Evolutionary conservation across 2,888 invertebrate genomes (phyloP).

Genomic region (Caenorhabditis wallacei): DNA sequence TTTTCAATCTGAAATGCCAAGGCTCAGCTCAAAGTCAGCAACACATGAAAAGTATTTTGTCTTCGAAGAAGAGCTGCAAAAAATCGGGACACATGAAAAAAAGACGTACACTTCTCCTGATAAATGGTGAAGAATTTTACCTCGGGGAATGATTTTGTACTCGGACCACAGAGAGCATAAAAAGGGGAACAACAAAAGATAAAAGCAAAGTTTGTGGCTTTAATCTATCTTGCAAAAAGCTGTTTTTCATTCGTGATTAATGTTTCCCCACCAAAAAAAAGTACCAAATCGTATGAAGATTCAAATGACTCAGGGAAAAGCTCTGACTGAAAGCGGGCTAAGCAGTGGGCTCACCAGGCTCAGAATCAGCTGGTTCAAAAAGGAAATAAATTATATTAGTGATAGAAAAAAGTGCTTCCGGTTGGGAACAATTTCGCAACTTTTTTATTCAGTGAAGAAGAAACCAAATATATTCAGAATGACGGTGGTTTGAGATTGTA

Average conservation of each 20-base stretch:
- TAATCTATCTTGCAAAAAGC: slow-evolving; percentile 34
- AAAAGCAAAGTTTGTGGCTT: slow-evolving; percentile 24
- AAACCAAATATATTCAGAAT: slow-evolving; percentile 19
- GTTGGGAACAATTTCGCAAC: slow-evolving; percentile 9
- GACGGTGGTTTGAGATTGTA: slow-evolving; percentile 50
- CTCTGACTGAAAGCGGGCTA: not conserved
- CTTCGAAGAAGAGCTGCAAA: slow-evolving; percentile 17
- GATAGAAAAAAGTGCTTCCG: slow-evolving; percentile 6
- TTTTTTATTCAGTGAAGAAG: slow-evolving; percentile 21
- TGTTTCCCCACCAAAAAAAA: slow-evolving; percentile 3
- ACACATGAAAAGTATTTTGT: slow-evolving; percentile 26
- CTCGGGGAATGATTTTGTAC: slow-evolving; percentile 64
- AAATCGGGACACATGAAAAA: slow-evolving; percentile 14
- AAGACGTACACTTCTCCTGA: slow-evolving; percentile 45
- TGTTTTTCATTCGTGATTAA: slow-evolving; percentile 40
- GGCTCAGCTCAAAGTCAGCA: slow-evolving; percentile 8
- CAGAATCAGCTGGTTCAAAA: not conserved
- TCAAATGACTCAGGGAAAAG: slow-evolving; percentile 13
- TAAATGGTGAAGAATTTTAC: slow-evolving; percentile 64
- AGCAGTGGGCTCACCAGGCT: not conserved
- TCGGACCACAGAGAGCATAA: slow-evolving; percentile 54
- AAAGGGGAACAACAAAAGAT: slow-evolving; percentile 9
- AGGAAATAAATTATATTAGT: not conserved
- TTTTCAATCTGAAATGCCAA: slow-evolving; percentile 20
- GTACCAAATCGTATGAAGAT: not conserved